phyloP scores from a whole-genome alignment of 1,140 invertebrate genomes.

The Drosophila arizonae region DNA sequence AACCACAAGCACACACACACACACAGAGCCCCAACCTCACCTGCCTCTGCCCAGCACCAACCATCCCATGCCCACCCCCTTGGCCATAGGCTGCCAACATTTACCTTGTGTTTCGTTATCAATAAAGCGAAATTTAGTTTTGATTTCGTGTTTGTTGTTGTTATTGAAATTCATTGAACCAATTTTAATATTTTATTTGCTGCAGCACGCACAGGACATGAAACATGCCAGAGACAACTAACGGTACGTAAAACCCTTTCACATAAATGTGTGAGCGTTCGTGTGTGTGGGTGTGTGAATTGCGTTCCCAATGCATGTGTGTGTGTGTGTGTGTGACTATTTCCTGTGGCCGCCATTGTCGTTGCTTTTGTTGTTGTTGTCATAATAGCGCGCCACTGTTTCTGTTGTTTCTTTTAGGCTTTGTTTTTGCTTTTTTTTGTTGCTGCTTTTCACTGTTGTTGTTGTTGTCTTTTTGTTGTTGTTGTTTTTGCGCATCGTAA shows the following conservation, averaged over 20 bases:
- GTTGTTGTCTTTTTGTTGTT: slow-evolving; percentile 36
- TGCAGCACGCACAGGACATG: slow-evolving; percentile 71
- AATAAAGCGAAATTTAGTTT: slow-evolving; percentile 82
- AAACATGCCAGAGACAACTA: slow-evolving; percentile 53
- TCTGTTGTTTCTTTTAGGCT: slow-evolving; percentile 66
- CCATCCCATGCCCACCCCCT: no score
- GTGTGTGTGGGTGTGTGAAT: slow-evolving; percentile 42
- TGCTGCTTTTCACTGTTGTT: slow-evolving; percentile 52
- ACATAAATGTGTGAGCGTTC: slow-evolving; percentile 19
- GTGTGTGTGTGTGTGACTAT: slow-evolving; percentile 59
- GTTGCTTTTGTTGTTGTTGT: slow-evolving; percentile 57
- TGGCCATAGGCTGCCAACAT: not conserved
- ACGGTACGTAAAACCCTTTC: slow-evolving; percentile 76
- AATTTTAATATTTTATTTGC: slow-evolving; percentile 82
- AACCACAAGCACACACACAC: no score
- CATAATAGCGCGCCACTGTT: slow-evolving; percentile 48
- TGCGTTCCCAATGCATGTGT: slow-evolving; percentile 15
- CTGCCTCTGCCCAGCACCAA: no score
- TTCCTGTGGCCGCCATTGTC: slow-evolving; percentile 77
- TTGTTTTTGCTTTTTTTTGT: slow-evolving; percentile 63
- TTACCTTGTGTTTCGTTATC: slow-evolving; percentile 77
- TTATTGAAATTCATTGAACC: slow-evolving; percentile 82
- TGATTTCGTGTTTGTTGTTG: slow-evolving; percentile 81
- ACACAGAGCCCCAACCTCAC: no score
- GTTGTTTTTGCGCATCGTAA: slow-evolving; percentile 78